Evolutionary conservation across 2,113 vertebrate genomes (phyloP).

Genomic region (Cariama cristata): DNA sequence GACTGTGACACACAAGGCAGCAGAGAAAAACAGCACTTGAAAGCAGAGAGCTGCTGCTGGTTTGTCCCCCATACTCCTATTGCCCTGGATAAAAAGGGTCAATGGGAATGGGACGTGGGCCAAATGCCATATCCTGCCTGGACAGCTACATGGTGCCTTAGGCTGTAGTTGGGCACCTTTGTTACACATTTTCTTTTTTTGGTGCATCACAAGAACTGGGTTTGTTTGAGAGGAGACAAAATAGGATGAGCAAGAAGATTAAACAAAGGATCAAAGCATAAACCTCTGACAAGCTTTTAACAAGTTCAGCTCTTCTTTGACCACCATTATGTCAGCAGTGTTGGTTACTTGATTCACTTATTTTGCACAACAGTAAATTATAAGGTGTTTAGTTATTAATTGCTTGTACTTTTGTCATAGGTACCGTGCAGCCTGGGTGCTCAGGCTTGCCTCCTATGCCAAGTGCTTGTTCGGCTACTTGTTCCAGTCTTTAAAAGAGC

Average conservation of each 20-base stretch:
- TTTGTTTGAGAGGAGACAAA: not conserved
- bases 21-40: not conserved
- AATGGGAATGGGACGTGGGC: accelerated
- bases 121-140: not conserved
- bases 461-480: not conserved
- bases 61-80: accelerated
- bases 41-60: not conserved
- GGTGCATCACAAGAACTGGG: not conserved
- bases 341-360: not conserved
- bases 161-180: not conserved
- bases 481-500: not conserved
- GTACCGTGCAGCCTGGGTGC: not conserved
- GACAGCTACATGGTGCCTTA: not conserved
- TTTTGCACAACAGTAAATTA: not conserved
- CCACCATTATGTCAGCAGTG: accelerated
- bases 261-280: not conserved
- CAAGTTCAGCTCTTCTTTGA: not conserved
- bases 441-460: not conserved
- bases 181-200: not conserved
- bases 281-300: not conserved
- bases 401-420: not conserved
- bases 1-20: not conserved
- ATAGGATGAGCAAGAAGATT: not conserved
- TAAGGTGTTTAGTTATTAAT: not conserved
- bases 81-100: not conserved